phyloP scores from a whole-genome alignment of 2,113 vertebrate genomes.

The Toxostoma redivivum region DNA sequence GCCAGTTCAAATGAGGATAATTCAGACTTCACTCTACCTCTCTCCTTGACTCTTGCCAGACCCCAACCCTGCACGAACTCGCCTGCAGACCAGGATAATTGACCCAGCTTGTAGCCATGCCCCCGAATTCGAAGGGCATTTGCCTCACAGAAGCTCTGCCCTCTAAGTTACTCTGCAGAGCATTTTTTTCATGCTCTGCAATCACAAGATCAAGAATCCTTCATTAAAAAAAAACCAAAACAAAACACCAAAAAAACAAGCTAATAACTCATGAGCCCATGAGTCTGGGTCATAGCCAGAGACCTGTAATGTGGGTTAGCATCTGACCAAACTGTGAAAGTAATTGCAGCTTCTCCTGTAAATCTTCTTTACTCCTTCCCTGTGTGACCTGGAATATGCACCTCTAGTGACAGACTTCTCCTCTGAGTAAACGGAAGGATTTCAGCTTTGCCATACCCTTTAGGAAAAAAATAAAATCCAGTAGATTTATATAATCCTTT shows the following conservation, averaged over 20 bases:
- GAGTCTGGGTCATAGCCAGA: neutral
- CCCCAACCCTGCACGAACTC: neutral
- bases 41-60: neutral
- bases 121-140: neutral
- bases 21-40: neutral
- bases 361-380: neutral
- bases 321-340: conserved; percentile 15
- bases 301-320: neutral
- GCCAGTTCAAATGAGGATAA: neutral
- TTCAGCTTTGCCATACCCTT: neutral
- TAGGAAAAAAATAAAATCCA: neutral
- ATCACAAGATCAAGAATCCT: neutral
- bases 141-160: neutral
- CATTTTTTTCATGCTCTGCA: neutral
- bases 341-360: neutral
- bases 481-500: neutral
- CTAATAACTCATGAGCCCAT: neutral
- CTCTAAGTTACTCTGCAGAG: neutral
- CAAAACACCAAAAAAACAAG: too few relatives aligned
- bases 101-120: neutral
- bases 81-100: neutral
- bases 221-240: neutral
- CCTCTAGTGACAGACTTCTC: neutral
- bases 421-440: neutral
- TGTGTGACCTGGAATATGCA: neutral